Percentiles rank a stretch among this genome's conserved stretches.
Evolutionary conservation across 1,140 invertebrate genomes (phyloP).

Genomic region (Drosophila pectinifera): DNA sequence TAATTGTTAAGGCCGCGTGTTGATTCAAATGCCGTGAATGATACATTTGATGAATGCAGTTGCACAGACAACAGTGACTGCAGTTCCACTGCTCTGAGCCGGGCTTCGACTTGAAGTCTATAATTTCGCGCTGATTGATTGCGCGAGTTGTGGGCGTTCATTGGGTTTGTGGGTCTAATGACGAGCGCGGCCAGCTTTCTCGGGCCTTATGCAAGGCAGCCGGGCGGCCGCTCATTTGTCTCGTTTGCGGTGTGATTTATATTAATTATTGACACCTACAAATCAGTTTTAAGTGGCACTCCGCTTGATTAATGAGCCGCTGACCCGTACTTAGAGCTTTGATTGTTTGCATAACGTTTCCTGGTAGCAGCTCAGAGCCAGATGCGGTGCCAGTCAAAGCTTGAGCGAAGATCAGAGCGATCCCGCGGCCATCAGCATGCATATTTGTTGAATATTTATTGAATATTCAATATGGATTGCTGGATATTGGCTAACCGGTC

Average conservation of each 20-base stretch:
- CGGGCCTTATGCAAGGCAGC: conserved; percentile 41
- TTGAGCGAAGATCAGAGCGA: conserved; percentile 1
- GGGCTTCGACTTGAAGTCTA: conserved; percentile 18
- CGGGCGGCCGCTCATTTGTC: conserved; percentile 52
- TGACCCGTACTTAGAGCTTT: conserved; percentile 26
- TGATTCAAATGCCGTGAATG: conserved; percentile 65
- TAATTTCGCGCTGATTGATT: conserved; percentile 73
- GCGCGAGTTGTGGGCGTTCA: conserved; percentile 61
- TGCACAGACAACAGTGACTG: conserved; percentile 22
- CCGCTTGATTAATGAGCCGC: conserved; percentile 64
- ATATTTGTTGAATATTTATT: conserved; percentile 48
- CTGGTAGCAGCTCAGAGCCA: conserved; percentile 15
- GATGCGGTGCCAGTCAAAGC: conserved; percentile 48
- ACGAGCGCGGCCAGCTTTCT: conserved; percentile 57
- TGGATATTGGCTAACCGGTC: conserved; percentile 46
- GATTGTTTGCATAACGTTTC: conserved; percentile 64
- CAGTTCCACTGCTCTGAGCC: conserved; percentile 30
- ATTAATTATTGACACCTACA: conserved; percentile 79
- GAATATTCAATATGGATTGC: conserved; percentile 31
- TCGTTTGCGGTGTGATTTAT: conserved; percentile 72
- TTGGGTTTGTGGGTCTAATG: conserved; percentile 47
- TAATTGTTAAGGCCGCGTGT: conserved; percentile 51
- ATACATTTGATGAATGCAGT: conserved; percentile 41
- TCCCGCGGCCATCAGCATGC: conserved; percentile 38
- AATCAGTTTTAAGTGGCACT: conserved; percentile 63